phyloP scores from a whole-genome alignment of 2,113 vertebrate species.

The Takifugu bimaculatus region DNA sequence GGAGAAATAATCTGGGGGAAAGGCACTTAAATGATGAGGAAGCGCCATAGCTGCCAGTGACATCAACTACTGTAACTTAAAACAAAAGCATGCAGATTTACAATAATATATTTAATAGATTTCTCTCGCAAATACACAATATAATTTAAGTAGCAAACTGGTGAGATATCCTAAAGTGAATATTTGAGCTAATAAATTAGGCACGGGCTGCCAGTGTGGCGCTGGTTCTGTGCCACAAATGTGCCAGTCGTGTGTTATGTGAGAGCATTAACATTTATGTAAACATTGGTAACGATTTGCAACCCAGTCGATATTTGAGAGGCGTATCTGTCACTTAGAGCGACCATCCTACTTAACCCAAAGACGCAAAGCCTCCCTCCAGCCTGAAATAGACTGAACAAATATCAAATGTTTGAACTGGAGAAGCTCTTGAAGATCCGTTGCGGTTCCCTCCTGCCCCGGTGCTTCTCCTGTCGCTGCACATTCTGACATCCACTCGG shows the following conservation, averaged over 20 bases:
- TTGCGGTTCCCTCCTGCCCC: slow-evolving; percentile 15
- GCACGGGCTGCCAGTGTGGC: slow-evolving; percentile 10
- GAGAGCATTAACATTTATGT: slow-evolving; percentile 60
- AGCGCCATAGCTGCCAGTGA: no score
- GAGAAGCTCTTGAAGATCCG: slow-evolving; percentile 32
- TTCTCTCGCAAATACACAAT: no score
- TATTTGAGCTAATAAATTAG: neutral
- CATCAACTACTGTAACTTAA: no score
- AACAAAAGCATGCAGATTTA: no score
- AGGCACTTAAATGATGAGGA: no score
- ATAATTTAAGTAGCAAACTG: neutral
- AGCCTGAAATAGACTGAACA: slow-evolving; percentile 62
- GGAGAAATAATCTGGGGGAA: no score
- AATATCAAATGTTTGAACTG: slow-evolving; percentile 53
- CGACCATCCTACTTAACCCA: slow-evolving; percentile 25
- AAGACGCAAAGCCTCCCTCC: slow-evolving; percentile 28
- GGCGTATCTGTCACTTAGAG: slow-evolving; percentile 40
- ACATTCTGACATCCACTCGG: slow-evolving; percentile 44
- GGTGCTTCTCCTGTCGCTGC: slow-evolving; percentile 35
- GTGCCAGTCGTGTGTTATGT: slow-evolving; percentile 63
- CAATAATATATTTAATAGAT: no score
- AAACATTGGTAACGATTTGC: slow-evolving; percentile 61
- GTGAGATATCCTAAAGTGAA: neutral
- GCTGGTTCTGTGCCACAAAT: slow-evolving; percentile 31
- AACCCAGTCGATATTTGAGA: slow-evolving; percentile 63